A percentile compares a stretch with the other conserved stretches of the same genome.
These are phyloP conservation scores for Lasiurus cinereus DNA, from an alignment of 2,113 vertebrate species.

Conservation along the genomic window DNA sequence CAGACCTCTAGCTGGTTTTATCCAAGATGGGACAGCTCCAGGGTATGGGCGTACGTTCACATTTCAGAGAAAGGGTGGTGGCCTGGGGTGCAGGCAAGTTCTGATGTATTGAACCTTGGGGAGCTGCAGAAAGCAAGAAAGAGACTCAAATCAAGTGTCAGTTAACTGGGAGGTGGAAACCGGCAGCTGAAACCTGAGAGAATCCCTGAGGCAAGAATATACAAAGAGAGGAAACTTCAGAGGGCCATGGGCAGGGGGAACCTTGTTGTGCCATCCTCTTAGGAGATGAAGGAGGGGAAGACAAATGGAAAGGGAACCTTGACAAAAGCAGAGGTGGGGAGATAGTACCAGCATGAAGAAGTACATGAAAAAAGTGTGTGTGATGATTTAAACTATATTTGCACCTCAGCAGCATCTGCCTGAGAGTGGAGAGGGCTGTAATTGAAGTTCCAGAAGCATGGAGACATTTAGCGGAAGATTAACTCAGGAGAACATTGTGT, in stretches of 20 bases:
- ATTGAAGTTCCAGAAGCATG: constrained; percentile 49
- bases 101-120: background rate
- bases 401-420: background rate
- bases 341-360: background rate
- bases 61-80: background rate
- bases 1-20: background rate
- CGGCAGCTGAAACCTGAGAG: background rate
- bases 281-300: background rate
- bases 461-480: constrained; percentile 56
- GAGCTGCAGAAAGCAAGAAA: background rate
- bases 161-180: background rate
- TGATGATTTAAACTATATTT: constrained; percentile 14
- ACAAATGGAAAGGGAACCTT: background rate
- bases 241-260: background rate
- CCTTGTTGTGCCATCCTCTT: background rate
- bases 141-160: background rate
- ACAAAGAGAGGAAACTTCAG: background rate
- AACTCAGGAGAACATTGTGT: background rate
- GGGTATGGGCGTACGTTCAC: background rate
- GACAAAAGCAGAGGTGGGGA: background rate
- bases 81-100: background rate
- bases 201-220: background rate
- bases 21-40: background rate
- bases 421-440: background rate
- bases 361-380: no score